Evolutionary conservation across 2,888 invertebrate species (phyloP).

Genomic region (Acheta domesticus): DNA sequence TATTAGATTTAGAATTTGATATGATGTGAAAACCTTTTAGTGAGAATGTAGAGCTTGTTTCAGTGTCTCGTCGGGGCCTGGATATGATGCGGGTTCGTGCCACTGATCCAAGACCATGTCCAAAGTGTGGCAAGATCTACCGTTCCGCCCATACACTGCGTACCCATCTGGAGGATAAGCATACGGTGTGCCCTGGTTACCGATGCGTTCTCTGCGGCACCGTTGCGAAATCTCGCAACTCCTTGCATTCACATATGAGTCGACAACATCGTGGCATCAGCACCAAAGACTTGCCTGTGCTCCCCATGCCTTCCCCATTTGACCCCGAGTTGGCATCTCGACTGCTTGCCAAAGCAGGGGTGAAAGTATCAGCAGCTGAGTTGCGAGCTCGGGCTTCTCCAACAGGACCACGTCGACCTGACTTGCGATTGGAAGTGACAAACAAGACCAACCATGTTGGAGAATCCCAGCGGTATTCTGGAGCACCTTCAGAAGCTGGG

Average conservation of each 20-base stretch:
- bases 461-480: slow-evolving; percentile 43
- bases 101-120: slow-evolving; percentile 87
- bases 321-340: slow-evolving; percentile 86
- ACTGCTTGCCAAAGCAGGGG: slow-evolving; percentile 81
- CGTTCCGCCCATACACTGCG: slow-evolving; percentile 86
- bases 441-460: slow-evolving; percentile 47
- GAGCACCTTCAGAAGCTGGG: slow-evolving; percentile 59
- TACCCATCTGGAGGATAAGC: slow-evolving; percentile 89
- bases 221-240: slow-evolving; percentile 88
- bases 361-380: slow-evolving; percentile 69
- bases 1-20: no score
- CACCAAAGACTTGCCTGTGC: slow-evolving; percentile 86
- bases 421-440: slow-evolving; percentile 70
- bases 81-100: slow-evolving; percentile 84
- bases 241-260: slow-evolving; percentile 90
- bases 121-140: slow-evolving; percentile 90
- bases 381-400: slow-evolving; percentile 80
- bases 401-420: slow-evolving; percentile 64
- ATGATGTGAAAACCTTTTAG: not conserved
- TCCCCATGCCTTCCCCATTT: slow-evolving; percentile 89
- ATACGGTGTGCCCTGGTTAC: slow-evolving; percentile 88
- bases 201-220: slow-evolving; percentile 89
- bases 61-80: slow-evolving; percentile 73
- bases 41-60: slow-evolving; percentile 36
- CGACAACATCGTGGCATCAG: slow-evolving; percentile 90